These are phyloP conservation scores for Callaeas wilsoni DNA, from an alignment of 2,113 vertebrate genomes.

Conservation along the genomic window DNA sequence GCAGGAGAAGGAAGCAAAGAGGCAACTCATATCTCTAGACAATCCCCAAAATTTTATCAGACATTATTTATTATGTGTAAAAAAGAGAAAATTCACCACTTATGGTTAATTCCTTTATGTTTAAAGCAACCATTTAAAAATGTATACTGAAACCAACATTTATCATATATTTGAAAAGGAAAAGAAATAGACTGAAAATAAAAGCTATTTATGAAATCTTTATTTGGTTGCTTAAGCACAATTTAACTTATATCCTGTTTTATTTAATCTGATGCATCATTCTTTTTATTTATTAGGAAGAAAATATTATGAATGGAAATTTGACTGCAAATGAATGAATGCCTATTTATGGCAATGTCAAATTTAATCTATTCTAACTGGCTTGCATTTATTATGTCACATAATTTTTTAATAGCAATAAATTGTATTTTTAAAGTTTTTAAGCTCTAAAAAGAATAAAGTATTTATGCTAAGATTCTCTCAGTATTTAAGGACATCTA, in stretches of 20 bases:
- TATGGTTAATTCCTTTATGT: background rate
- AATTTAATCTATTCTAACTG: background rate
- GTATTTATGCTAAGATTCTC: background rate
- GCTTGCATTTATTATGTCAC: background rate
- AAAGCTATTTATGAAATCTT: background rate
- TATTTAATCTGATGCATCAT: background rate
- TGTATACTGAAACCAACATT: background rate
- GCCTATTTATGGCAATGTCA: background rate
- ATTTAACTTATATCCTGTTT: background rate
- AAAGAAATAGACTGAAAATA: background rate
- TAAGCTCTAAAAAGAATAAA: background rate
- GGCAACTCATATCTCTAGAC: background rate
- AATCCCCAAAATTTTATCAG: background rate
- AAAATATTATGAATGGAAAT: background rate
- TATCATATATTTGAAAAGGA: background rate
- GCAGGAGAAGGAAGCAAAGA: background rate
- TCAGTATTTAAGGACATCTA: background rate
- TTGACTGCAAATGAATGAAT: background rate
- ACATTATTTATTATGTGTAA: background rate
- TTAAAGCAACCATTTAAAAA: background rate
- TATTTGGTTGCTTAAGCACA: background rate
- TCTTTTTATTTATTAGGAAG: background rate
- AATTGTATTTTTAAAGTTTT: background rate
- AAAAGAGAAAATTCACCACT: background rate
- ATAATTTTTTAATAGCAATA: background rate